phyloP scores from a whole-genome alignment of 2,113 vertebrate species.

The Numenius arquata region DNA sequence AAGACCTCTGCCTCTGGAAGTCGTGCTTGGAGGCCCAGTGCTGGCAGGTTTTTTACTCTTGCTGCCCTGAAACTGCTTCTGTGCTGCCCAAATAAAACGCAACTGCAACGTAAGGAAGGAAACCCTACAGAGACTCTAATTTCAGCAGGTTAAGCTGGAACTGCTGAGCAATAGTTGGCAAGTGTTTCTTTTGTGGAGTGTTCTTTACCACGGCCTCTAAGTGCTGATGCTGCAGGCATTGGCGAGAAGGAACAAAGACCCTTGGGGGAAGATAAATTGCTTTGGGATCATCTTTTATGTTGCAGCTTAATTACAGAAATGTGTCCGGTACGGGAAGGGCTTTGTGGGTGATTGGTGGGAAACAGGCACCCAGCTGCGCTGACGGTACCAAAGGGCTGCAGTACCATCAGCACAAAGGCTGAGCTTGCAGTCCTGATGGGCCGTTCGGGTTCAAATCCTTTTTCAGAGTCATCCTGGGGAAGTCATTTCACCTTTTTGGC shows the following conservation, averaged over 20 bases:
- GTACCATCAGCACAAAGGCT: neutral
- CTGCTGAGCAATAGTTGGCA: constrained; percentile 1
- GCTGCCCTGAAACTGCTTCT: neutral
- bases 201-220: neutral
- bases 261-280: neutral
- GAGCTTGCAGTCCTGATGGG: neutral
- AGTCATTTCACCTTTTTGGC: neutral
- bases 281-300: neutral
- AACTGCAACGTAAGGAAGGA: neutral
- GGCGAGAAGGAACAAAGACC: neutral
- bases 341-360: neutral
- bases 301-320: neutral
- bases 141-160: neutral
- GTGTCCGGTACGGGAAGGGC: neutral
- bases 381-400: neutral
- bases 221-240: neutral
- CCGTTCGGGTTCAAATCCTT: neutral
- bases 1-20: neutral
- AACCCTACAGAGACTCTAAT: neutral
- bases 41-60: neutral
- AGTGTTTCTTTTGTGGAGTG: neutral
- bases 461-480: neutral
- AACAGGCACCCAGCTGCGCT: neutral
- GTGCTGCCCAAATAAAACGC: neutral
- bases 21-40: neutral